A percentile compares a stretch with the other conserved stretches of the same genome.
phyloP scores from a whole-genome alignment of 2,113 vertebrate species.

The Rhinopomastus cyanomelas region DNA sequence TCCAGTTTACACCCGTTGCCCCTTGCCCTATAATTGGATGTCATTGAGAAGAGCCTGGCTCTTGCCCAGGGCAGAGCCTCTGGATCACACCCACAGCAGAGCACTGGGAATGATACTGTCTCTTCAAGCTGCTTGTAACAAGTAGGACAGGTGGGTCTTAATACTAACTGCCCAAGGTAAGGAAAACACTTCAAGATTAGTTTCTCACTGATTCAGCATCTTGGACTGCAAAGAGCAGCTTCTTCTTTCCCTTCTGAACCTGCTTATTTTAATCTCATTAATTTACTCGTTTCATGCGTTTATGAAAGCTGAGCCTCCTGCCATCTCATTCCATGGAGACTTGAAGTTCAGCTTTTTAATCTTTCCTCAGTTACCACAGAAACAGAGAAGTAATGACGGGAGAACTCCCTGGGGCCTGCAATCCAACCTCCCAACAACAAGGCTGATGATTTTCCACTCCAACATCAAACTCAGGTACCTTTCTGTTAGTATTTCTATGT shows the following conservation, averaged over 20 bases:
- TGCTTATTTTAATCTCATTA: neutral
- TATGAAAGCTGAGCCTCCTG: neutral
- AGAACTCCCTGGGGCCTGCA: neutral
- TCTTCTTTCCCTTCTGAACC: neutral
- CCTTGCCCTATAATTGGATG: too few relatives aligned
- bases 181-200: neutral
- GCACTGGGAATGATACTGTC: neutral
- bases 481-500: neutral
- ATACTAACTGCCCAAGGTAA: neutral
- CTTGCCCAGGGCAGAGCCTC: neutral
- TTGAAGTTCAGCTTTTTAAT: neutral
- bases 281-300: neutral
- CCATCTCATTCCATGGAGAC: neutral
- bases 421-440: neutral
- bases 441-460: neutral
- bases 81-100: fast-evolving
- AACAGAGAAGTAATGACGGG: neutral
- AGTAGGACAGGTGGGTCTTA: neutral
- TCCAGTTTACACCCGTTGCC: too few relatives aligned
- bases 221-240: neutral
- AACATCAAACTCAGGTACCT: neutral
- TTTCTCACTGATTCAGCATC: neutral
- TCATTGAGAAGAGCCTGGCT: too few relatives aligned
- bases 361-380: neutral
- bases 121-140: neutral